Evolutionary conservation across 1,140 invertebrate genomes (phyloP).

Genomic region (Cydia fagiglandana): DNA sequence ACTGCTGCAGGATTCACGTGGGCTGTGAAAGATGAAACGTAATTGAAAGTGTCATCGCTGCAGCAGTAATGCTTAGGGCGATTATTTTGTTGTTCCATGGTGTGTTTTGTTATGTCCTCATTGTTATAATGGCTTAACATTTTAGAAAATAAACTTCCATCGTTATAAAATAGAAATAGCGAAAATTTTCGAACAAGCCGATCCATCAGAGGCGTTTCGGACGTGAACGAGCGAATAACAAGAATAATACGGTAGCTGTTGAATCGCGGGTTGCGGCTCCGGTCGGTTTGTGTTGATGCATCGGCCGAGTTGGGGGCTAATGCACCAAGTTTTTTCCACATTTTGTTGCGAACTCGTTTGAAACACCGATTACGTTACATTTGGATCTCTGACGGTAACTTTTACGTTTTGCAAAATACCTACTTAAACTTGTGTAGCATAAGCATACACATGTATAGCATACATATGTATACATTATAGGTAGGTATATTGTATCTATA

Average conservation of each 20-base stretch:
- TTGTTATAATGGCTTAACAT: background rate
- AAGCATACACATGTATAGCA: too few species aligned
- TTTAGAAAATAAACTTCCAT: background rate
- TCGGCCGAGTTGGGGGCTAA: constrained; percentile 5
- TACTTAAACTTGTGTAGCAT: too few species aligned
- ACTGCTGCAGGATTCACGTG: too few species aligned
- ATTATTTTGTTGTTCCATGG: too few species aligned
- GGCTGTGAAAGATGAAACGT: too few species aligned
- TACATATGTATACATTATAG: too few species aligned
- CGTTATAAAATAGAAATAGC: background rate
- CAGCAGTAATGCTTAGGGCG: too few species aligned
- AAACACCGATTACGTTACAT: background rate
- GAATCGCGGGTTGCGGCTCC: background rate
- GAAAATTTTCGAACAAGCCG: background rate
- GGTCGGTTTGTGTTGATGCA: background rate
- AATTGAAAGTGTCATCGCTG: too few species aligned
- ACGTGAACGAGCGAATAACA: background rate
- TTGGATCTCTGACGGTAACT: too few species aligned
- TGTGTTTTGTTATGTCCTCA: background rate
- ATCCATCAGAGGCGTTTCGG: background rate
- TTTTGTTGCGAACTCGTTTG: background rate
- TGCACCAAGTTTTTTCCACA: background rate
- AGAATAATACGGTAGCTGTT: background rate
- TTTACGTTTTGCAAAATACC: too few species aligned
- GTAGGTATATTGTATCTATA: too few species aligned